A percentile compares a stretch with the other conserved stretches of the same genome.
Conservation (phyloP, 2,113 vertebrate genomes). For the Eolophus roseicapilla region DNA sequence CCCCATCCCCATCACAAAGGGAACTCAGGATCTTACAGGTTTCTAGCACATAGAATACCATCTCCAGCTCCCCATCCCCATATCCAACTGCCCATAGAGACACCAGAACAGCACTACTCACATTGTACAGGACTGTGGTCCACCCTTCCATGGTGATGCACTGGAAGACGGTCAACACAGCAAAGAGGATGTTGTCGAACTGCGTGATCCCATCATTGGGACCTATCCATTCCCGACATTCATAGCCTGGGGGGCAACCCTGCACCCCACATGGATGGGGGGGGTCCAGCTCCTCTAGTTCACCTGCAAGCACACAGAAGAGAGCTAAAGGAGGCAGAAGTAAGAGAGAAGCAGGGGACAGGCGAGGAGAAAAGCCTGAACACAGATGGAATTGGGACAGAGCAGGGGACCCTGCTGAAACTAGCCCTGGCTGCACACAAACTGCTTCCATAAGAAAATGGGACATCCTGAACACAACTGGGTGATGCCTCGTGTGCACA, state of each 20-base stretch:
- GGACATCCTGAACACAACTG: accelerated
- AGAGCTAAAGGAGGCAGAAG: background rate
- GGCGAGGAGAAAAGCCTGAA: background rate
- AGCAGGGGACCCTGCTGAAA: background rate
- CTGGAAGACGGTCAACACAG: slow-evolving; percentile 97
- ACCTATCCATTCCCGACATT: slow-evolving; percentile 90
- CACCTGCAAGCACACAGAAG: slow-evolving; percentile 58
- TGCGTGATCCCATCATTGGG: slow-evolving; percentile 98
- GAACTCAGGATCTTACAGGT: background rate
- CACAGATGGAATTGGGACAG: accelerated
- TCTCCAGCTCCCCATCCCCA: background rate
- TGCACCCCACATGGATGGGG: slow-evolving; percentile 88
- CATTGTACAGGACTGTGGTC: slow-evolving; percentile 98
- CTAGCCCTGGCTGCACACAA: background rate
- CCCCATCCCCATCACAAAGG: background rate
- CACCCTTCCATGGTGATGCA: slow-evolving; percentile 99
- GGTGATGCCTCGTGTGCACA: accelerated
- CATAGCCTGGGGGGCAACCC: slow-evolving; percentile 84
- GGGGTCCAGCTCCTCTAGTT: slow-evolving; percentile 80
- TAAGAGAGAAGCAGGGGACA: background rate
- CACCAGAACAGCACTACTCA: slow-evolving; percentile 66
- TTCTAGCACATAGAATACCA: background rate
- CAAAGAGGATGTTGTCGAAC: slow-evolving; percentile 99
- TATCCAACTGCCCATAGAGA: background rate
- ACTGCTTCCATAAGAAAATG: background rate